phyloP scores from a whole-genome alignment of 2,888 invertebrate species.

The Callyntrura sp. region DNA sequence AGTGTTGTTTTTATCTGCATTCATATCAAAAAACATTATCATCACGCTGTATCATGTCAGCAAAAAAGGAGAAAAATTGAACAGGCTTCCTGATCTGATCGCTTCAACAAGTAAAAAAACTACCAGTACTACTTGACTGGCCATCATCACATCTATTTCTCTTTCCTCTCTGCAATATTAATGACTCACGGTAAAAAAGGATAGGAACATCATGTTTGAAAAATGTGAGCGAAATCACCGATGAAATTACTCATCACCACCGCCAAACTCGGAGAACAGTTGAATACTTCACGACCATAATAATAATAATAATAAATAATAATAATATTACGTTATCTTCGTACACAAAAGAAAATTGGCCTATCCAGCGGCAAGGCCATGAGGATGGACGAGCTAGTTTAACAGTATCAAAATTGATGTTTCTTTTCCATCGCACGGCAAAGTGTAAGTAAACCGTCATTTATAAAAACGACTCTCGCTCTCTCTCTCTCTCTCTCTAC shows the following conservation, averaged over 20 bases:
- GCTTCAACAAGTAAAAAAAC: not conserved
- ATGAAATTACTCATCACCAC: conserved; percentile 33
- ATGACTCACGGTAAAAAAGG: not conserved
- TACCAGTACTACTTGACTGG: not conserved
- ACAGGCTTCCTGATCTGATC: not conserved
- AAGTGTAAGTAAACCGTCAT: no score
- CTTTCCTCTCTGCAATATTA: not conserved
- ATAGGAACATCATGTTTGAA: not conserved
- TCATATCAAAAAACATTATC: not conserved
- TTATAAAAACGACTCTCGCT: not conserved
- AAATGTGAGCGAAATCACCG: not conserved
- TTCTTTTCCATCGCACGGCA: no score
- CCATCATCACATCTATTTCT: not conserved
- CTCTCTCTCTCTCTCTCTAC: conserved; percentile 5
- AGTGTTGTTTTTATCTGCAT: not conserved
- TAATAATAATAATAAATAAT: no score
- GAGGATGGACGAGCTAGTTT: conserved; percentile 48
- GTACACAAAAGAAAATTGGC: conserved; percentile 50
- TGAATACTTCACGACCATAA: conserved; percentile 27
- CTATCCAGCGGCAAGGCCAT: conserved; percentile 81
- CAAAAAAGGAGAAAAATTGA: not conserved
- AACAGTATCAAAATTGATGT: not conserved
- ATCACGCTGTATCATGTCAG: not conserved
- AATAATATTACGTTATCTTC: conserved; percentile 11
- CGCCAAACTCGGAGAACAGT: not conserved